Base-by-base conservation (phyloP, 2,888 invertebrate species). In the Lepidochitona cinerea region DNA sequence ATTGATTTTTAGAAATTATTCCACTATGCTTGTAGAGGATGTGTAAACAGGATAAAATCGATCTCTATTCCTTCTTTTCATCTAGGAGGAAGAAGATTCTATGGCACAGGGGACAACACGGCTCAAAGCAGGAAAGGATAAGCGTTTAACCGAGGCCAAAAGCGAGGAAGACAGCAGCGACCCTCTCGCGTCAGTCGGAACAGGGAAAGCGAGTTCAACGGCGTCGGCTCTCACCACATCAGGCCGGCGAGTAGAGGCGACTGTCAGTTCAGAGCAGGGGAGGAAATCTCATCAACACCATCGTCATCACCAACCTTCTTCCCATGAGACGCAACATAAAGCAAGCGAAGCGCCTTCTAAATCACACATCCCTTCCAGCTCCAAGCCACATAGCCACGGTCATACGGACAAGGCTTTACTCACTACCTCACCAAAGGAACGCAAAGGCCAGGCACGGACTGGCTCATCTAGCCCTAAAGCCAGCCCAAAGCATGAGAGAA, bases 81-180 rank as follows among this genome's bases (percentile, higher is more conserved):
- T 72, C 18, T 74, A 84, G 84, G 83, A 81, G 73, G 80, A 80
- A 52, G 84, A 86, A 59, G 80, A 82, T 81, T 84, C 85, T 77
- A 85, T 85, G 85, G 84, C 84, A 83, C 83, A 84, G 76, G 84
- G 84, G 75, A 81, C 84, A 78, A 82, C 79, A 75, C 80, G 82
- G 68, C 67, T 77, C 70, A 84, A 83, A 75, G 67, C 79, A 52
- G 68, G 73, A 76, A 78, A 77, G 76, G 81, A 81, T 71, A 81
- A 78, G 75, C 76, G 74, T 2, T 52, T 49, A 29, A 29, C 68
- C 49, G 67, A 66, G 7, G 65, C 65, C 32, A 70, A 66, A 53
- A 77, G 75, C 70, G 69, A 68, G 76, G 77, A 75, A 65, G 75
- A 79, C 72, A 78, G 73, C 54, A 75, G 74, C 76, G 77, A 71